phyloP scores from a whole-genome alignment of 92 coral and sea anemone species.

The Porites rus region DNA sequence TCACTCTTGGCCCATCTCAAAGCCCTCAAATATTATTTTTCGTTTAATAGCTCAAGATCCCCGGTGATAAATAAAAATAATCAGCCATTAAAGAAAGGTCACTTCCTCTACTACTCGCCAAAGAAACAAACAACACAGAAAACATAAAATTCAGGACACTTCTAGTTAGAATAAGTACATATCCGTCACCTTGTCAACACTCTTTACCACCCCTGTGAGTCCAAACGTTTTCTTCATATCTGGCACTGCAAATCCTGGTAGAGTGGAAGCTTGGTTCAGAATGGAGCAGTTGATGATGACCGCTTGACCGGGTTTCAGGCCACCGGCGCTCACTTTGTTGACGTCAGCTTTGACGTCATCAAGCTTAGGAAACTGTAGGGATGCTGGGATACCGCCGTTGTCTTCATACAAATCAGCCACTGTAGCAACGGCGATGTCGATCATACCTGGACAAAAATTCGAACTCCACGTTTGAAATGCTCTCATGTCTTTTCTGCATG shows the following conservation, averaged over 20 bases:
- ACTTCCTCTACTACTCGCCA: neutral
- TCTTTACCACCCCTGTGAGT: slow-evolving; percentile 85
- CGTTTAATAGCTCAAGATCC: too few species aligned
- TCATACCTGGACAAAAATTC: slow-evolving; percentile 69
- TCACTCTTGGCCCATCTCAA: neutral
- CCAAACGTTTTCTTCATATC: slow-evolving; percentile 96
- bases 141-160: neutral
- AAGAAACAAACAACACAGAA: neutral
- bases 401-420: slow-evolving; percentile 96
- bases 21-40: too few species aligned
- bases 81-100: neutral
- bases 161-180: neutral
- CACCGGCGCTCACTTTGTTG: slow-evolving; percentile 82
- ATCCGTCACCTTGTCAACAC: slow-evolving; percentile 79
- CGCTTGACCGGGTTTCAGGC: slow-evolving; percentile 83
- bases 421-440: slow-evolving; percentile 94
- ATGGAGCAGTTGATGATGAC: slow-evolving; percentile 70
- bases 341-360: slow-evolving; percentile 95
- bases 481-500: neutral
- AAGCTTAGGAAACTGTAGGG: slow-evolving; percentile 81
- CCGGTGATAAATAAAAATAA: too few species aligned
- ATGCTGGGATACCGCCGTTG: slow-evolving; percentile 91
- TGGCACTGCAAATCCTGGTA: slow-evolving; percentile 86
- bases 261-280: slow-evolving; percentile 54
- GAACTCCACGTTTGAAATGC: neutral